A percentile compares a stretch with the other conserved stretches of the same genome.
Evolutionary conservation across 1,140 invertebrate species (phyloP).

Genomic region (Drosophila lowei): DNA sequence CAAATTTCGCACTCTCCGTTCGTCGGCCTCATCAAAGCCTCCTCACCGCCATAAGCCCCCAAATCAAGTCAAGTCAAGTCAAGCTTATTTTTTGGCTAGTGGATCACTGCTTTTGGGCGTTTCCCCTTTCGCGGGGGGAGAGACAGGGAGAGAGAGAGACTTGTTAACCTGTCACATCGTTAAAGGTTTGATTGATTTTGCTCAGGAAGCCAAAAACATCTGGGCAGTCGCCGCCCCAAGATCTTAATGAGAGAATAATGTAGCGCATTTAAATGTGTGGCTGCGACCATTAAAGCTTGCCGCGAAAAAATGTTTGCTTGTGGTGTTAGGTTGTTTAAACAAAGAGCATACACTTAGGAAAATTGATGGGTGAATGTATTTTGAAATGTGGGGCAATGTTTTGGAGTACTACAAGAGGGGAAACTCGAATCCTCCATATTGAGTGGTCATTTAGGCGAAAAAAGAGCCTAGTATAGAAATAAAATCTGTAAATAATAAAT

Average conservation of each 20-base stretch:
- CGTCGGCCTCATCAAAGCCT: conserved; percentile 63
- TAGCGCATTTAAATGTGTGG: conserved; percentile 78
- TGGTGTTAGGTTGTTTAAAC: conserved; percentile 17
- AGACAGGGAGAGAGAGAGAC: conserved; percentile 3
- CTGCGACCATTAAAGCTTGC: conserved; percentile 43
- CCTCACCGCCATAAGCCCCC: conserved; percentile 50
- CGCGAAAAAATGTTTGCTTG: conserved; percentile 22
- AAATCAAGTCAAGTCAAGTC: conserved; percentile 25
- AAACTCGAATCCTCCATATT: too few species aligned
- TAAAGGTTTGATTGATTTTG: conserved; percentile 78
- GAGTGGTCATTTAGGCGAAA: too few species aligned
- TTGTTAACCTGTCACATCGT: conserved; percentile 62
- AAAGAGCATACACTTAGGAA: not conserved
- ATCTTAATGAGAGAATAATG: conserved; percentile 73
- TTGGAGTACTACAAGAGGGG: too few species aligned
- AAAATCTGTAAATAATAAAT: too few species aligned
- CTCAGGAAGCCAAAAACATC: conserved; percentile 63
- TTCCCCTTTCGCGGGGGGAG: conserved; percentile 7
- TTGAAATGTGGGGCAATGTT: too few species aligned
- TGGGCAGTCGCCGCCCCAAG: conserved; percentile 31
- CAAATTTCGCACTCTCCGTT: conserved; percentile 65
- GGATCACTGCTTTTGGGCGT: conserved; percentile 26
- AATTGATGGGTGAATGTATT: not conserved
- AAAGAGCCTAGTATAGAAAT: not conserved
- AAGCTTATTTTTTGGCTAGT: conserved; percentile 7